phyloP scores from a whole-genome alignment of 2,797 vertebrate genomes.

The Acropternis orthonyx region DNA sequence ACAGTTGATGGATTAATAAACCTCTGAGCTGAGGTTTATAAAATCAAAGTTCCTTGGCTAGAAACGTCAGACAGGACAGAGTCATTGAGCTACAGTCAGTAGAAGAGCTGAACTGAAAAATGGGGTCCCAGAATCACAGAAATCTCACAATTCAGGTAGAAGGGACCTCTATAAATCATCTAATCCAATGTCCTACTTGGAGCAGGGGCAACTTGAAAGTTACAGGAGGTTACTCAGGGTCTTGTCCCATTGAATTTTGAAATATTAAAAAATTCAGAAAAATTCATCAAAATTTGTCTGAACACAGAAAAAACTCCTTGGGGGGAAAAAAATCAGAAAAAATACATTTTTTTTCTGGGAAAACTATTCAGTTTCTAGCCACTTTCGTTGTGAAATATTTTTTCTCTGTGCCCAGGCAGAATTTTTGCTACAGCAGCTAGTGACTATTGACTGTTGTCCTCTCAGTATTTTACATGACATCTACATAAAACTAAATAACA shows the following conservation, averaged over 20 bases:
- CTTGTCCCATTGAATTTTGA: neutral
- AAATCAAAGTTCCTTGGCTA: neutral
- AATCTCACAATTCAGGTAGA: neutral
- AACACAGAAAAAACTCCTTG: neutral
- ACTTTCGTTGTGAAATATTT: neutral
- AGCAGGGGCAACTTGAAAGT: neutral
- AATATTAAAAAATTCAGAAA: neutral
- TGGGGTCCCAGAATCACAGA: neutral
- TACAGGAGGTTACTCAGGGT: neutral
- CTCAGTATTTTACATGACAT: neutral
- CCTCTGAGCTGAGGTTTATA: neutral
- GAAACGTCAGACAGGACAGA: neutral
- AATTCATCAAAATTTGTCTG: neutral
- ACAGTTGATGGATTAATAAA: neutral
- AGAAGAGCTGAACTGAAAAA: neutral
- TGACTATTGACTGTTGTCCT: neutral
- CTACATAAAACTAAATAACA: neutral
- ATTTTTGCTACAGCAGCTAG: neutral
- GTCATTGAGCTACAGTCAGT: neutral
- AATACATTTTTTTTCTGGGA: neutral
- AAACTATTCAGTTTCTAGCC: neutral
- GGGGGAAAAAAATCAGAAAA: neutral
- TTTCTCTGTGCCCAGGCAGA: neutral
- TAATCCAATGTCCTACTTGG: neutral
- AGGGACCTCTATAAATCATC: rapidly evolving